Evolutionary conservation across 2,113 vertebrate species (phyloP).

Genomic region (Porphyrio hochstetteri): DNA sequence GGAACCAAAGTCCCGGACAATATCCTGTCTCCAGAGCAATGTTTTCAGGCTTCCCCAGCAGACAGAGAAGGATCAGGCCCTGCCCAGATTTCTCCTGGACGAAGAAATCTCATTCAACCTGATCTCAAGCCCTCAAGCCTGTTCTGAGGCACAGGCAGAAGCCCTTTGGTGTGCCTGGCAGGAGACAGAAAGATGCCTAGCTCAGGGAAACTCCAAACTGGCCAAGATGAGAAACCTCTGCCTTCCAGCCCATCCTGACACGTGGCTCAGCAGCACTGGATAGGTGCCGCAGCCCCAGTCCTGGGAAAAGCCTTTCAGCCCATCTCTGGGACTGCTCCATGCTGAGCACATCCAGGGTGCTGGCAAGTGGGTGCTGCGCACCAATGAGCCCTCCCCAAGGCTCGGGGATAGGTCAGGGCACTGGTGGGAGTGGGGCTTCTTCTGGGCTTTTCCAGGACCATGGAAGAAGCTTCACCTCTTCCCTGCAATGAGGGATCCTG

Average conservation of each 20-base stretch:
- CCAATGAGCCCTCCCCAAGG: background rate
- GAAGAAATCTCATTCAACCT: background rate
- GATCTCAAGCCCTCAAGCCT: background rate
- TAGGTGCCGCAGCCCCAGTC: background rate
- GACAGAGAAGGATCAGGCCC: background rate
- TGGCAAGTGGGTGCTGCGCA: background rate
- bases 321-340: rapidly evolving
- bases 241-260: background rate
- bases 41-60: background rate
- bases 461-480: background rate
- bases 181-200: background rate
- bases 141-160: background rate
- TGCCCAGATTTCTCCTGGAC: background rate
- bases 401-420: background rate
- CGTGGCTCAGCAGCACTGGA: background rate
- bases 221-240: background rate
- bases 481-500: background rate
- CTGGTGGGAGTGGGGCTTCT: background rate
- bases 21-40: background rate
- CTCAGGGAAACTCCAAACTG: background rate
- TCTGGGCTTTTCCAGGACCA: background rate
- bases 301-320: background rate
- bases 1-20: background rate
- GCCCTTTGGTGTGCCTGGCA: background rate
- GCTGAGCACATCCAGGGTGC: background rate